These are phyloP conservation scores for Scelioninae gen. 1 DNA, from an alignment of 2,888 invertebrate species.

Conservation along the genomic window DNA sequence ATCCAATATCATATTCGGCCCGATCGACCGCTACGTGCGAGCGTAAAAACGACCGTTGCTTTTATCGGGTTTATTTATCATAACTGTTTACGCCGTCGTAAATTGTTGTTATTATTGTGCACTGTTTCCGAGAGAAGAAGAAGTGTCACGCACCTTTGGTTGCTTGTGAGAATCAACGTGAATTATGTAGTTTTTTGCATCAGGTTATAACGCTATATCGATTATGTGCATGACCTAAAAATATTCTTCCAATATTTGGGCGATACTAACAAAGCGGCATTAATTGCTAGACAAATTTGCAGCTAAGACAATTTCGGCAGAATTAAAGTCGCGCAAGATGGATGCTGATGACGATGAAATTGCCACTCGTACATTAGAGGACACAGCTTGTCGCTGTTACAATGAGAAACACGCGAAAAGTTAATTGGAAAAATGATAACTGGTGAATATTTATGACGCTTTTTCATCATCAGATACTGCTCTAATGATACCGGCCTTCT, in stretches of 20 bases:
- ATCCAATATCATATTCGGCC: no score
- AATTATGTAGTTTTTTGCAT: no score
- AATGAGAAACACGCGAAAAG: background rate
- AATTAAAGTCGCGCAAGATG: background rate
- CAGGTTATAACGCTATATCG: conserved; percentile 1
- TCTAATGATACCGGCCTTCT: conserved; percentile 4
- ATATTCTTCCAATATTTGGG: conserved; percentile 16
- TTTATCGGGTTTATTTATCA: conserved; percentile 25
- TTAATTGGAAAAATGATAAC: conserved; percentile 10
- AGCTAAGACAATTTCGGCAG: no score
- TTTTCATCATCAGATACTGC: conserved; percentile 2
- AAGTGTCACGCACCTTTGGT: no score
- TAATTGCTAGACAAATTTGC: conserved; percentile 17
- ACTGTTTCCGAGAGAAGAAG: background rate
- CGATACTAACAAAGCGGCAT: background rate
- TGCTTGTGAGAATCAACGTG: no score
- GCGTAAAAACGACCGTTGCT: conserved; percentile 42
- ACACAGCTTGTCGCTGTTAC: background rate
- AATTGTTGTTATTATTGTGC: conserved; percentile 17
- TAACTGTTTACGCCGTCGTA: conserved; percentile 31
- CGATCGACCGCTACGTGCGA: conserved; percentile 15
- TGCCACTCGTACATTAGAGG: background rate
- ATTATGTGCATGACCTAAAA: conserved; percentile 40
- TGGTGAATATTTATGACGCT: conserved; percentile 10
- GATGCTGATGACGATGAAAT: no score